Evolutionary conservation across 2,888 invertebrate genomes (phyloP).

Genomic region (Thera britannica): DNA sequence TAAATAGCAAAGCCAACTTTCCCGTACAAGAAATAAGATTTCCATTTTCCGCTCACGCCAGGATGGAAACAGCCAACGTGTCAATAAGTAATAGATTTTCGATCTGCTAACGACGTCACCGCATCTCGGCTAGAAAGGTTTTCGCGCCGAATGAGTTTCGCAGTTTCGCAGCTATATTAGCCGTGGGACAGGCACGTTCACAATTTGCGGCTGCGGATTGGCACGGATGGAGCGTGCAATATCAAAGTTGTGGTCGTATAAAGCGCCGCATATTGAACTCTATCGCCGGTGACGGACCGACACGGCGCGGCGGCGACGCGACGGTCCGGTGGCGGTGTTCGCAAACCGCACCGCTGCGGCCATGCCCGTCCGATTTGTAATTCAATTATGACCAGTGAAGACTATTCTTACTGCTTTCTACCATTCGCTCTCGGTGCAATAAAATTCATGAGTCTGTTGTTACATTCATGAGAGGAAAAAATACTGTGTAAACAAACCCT

Average conservation of each 20-base stretch:
- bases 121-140: slow-evolving; percentile 38
- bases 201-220: slow-evolving; percentile 66
- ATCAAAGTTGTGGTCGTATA: slow-evolving; percentile 55
- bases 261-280: slow-evolving; percentile 53
- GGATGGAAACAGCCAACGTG: slow-evolving; percentile 40
- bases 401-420: slow-evolving; percentile 44
- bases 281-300: slow-evolving; percentile 31
- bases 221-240: slow-evolving; percentile 63
- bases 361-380: slow-evolving; percentile 48
- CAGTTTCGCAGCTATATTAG: slow-evolving; percentile 53
- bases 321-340: slow-evolving; percentile 44
- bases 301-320: slow-evolving; percentile 2
- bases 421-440: slow-evolving; percentile 48
- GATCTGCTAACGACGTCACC: slow-evolving; percentile 43
- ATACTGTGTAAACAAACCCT: slow-evolving; percentile 46
- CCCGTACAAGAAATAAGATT: slow-evolving; percentile 39
- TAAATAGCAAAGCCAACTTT: slow-evolving; percentile 33
- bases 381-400: slow-evolving; percentile 58
- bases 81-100: slow-evolving; percentile 46
- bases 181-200: slow-evolving; percentile 60
- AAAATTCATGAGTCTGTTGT: slow-evolving; percentile 65
- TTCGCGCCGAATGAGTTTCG: slow-evolving; percentile 46
- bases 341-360: slow-evolving; percentile 40
- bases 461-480: slow-evolving; percentile 61
- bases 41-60: slow-evolving; percentile 38